These are phyloP conservation scores for Eupsittula cactorum DNA, from an alignment of 2,113 vertebrate species.

Conservation along the genomic window DNA sequence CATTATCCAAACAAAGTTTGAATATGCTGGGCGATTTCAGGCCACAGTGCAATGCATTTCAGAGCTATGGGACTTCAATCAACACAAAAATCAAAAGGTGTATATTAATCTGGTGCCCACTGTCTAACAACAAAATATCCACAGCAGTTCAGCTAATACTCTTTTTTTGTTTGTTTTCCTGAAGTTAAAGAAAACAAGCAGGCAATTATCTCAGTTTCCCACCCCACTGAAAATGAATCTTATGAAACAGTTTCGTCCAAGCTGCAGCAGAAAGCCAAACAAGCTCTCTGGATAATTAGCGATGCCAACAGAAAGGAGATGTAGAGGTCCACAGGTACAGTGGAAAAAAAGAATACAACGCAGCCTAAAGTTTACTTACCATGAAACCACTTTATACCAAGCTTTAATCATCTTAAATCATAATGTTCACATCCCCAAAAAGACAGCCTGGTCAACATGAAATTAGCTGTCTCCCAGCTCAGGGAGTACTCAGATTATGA, in stretches of 20 bases:
- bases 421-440: too few relatives aligned
- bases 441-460: not conserved
- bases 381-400: not conserved
- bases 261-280: not conserved
- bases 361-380: not conserved
- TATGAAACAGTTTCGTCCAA: not conserved
- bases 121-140: not conserved
- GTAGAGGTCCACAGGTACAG: not conserved
- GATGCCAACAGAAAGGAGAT: not conserved
- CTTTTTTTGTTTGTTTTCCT: not conserved
- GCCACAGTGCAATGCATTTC: not conserved
- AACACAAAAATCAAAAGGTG: not conserved
- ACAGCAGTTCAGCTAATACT: not conserved
- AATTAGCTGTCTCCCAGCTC: not conserved
- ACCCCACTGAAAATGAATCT: not conserved
- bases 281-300: not conserved
- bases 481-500: not conserved
- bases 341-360: not conserved
- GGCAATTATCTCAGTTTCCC: not conserved
- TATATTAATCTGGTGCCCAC: not conserved
- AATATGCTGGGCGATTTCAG: not conserved
- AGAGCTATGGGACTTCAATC: not conserved
- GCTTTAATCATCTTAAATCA: not conserved
- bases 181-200: not conserved
- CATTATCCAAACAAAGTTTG: not conserved